A percentile compares a stretch with the other conserved stretches of the same genome.
Conservation (phyloP, 1,140 invertebrate genomes). For the Zaprionus lachaisei region DNA sequence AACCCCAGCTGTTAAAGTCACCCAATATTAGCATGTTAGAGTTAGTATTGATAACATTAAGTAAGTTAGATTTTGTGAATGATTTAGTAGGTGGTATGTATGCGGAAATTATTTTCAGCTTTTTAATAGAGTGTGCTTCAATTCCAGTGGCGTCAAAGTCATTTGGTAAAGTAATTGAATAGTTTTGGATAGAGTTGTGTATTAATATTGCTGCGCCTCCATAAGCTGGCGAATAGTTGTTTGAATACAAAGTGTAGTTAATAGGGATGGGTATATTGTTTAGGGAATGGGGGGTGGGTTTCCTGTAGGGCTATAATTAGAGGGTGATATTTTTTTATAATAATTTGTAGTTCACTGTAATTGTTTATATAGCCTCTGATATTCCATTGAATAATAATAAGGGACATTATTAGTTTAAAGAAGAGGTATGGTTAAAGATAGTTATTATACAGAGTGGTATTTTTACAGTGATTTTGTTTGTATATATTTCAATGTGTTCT, state of each 20-base stretch:
- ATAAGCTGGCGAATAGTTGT: not conserved
- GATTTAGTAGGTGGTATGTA: not conserved
- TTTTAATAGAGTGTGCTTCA: not conserved
- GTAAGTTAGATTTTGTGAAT: no score
- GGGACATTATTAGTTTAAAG: not conserved
- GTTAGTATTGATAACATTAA: no score
- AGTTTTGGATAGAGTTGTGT: slow-evolving; percentile 1
- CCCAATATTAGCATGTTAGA: no score
- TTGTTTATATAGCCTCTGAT: slow-evolving; percentile 9
- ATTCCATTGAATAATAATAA: slow-evolving; percentile 3
- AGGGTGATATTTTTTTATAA: slow-evolving; percentile 7
- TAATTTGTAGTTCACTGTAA: slow-evolving; percentile 3
- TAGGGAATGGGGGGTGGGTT: slow-evolving; percentile 2
- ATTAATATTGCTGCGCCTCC: slow-evolving; percentile 6
- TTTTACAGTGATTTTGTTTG: no score
- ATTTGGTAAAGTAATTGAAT: not conserved
- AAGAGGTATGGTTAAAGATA: no score
- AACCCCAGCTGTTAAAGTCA: no score
- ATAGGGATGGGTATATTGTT: not conserved
- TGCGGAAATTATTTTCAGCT: not conserved
- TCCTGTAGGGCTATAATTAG: slow-evolving; percentile 12
- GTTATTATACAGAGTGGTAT: no score
- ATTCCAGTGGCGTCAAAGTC: not conserved
- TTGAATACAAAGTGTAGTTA: not conserved
- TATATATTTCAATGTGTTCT: no score